These are phyloP conservation scores for Pammene fasciana DNA, from an alignment of 2,888 invertebrate genomes.

Conservation along the genomic window DNA sequence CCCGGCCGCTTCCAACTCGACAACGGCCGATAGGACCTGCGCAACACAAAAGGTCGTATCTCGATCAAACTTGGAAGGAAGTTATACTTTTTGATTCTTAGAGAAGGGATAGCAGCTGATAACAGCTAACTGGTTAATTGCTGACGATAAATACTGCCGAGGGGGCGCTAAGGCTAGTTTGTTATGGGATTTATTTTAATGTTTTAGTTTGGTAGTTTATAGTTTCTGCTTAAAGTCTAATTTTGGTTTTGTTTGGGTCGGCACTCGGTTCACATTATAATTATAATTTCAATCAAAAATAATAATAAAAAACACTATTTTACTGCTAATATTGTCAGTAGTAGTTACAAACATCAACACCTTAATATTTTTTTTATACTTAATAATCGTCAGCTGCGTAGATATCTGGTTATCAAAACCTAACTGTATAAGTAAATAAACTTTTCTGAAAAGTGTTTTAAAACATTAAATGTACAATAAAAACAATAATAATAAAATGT, in stretches of 20 bases:
- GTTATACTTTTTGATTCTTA: neutral
- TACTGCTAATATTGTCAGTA: too few species aligned
- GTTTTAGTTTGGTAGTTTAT: slow-evolving; percentile 6
- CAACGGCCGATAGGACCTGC: slow-evolving; percentile 1
- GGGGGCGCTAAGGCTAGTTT: slow-evolving; percentile 23
- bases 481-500: too few species aligned
- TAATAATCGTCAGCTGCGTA: too few species aligned
- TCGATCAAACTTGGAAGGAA: neutral
- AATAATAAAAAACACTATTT: too few species aligned
- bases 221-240: neutral
- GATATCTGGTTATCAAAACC: too few species aligned
- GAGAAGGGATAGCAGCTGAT: slow-evolving; percentile 52
- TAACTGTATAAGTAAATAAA: too few species aligned
- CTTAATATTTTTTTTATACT: too few species aligned
- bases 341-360: too few species aligned
- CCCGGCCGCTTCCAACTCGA: slow-evolving; percentile 4
- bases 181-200: slow-evolving; percentile 20
- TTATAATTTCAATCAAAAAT: neutral
- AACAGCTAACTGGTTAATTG: slow-evolving; percentile 69
- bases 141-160: slow-evolving; percentile 62
- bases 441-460: too few species aligned
- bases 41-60: neutral
- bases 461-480: too few species aligned
- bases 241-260: neutral
- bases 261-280: neutral